Conservation (phyloP, 2,797 vertebrate species). For the Fratercula arctica region DNA sequence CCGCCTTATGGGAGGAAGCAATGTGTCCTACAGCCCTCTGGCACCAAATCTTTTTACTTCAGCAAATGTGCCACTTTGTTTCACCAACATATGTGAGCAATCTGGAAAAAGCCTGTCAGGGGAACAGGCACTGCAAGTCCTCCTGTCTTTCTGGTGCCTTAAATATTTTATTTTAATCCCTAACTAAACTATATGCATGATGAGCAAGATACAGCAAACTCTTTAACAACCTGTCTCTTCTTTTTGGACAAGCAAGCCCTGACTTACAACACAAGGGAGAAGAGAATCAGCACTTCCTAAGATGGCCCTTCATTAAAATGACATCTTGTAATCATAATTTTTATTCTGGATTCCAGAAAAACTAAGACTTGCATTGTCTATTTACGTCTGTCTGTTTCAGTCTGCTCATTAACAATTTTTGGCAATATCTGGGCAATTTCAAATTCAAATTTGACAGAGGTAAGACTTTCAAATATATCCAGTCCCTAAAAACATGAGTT, state of each 20-base stretch:
- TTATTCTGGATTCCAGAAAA: not conserved
- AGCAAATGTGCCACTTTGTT: not conserved
- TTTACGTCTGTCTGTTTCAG: not conserved
- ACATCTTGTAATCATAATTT: not conserved
- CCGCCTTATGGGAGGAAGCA: not conserved
- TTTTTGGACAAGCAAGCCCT: not conserved
- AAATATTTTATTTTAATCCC: conserved; percentile 29
- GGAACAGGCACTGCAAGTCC: not conserved
- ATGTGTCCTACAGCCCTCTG: not conserved
- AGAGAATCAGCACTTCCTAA: not conserved
- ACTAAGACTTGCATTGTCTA: not conserved
- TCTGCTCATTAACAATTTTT: not conserved
- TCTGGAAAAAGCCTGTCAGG: not conserved
- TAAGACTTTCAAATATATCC: not conserved
- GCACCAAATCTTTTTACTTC: not conserved
- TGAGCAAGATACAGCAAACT: not conserved
- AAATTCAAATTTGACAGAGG: not conserved
- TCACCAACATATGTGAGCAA: not conserved
- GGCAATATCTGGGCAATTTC: not conserved
- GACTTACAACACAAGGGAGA: not conserved
- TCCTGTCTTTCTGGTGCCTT: not conserved
- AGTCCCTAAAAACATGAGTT: not conserved
- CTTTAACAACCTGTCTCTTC: not conserved
- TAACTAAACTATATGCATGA: not conserved
- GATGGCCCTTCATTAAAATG: not conserved